phyloP scores from a whole-genome alignment of 2,113 vertebrate species.

The Eidolon helvum region DNA sequence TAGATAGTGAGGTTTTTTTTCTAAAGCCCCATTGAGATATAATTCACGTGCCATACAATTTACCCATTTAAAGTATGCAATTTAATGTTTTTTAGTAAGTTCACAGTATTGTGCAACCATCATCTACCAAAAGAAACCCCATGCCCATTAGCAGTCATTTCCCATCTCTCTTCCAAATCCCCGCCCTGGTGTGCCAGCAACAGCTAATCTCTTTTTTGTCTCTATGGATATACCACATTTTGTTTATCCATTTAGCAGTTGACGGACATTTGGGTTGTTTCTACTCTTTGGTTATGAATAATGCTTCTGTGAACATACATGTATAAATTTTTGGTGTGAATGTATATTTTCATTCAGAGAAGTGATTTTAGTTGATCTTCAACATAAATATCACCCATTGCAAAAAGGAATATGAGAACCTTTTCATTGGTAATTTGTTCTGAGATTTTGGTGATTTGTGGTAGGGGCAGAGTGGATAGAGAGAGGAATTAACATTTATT shows the following conservation, averaged over 20 bases:
- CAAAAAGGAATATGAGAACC: neutral
- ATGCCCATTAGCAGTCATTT: neutral
- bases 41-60: neutral
- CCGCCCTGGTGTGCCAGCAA: neutral
- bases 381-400: neutral
- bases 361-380: slow-evolving; percentile 1
- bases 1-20: neutral
- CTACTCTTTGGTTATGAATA: neutral
- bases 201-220: neutral
- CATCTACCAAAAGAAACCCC: neutral
- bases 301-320: neutral
- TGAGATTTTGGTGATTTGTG: neutral
- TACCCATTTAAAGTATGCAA: neutral
- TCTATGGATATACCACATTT: neutral
- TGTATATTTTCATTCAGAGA: neutral
- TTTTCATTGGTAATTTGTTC: slow-evolving; percentile 25
- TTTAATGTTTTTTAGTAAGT: neutral
- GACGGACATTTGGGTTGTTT: neutral
- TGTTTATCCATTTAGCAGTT: neutral
- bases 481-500: neutral
- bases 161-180: neutral
- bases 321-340: neutral
- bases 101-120: neutral
- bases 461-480: neutral
- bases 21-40: neutral